Evolutionary conservation across 2,888 invertebrate species (phyloP).

Genomic region (Drosophila silvestris): DNA sequence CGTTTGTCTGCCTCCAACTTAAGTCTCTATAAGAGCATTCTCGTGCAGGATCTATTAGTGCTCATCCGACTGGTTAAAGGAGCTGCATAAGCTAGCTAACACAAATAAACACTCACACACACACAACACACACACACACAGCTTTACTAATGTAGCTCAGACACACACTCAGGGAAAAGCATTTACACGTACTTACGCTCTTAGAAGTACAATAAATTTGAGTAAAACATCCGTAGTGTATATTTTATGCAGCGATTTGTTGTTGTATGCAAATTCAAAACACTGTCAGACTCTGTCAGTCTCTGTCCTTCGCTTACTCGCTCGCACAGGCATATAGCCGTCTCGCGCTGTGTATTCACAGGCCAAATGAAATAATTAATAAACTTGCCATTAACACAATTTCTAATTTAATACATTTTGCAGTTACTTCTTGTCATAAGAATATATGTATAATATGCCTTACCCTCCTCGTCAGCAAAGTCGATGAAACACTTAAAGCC

Average conservation of each 20-base stretch:
- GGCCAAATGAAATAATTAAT: slow-evolving; percentile 71
- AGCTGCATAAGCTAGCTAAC: slow-evolving; percentile 24
- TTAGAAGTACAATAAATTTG: slow-evolving; percentile 61
- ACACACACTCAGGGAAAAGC: slow-evolving; percentile 2
- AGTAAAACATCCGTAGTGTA: slow-evolving; percentile 46
- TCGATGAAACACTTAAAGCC: slow-evolving; percentile 36
- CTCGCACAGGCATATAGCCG: background rate
- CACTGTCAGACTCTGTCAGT: background rate
- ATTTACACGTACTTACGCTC: slow-evolving; percentile 15
- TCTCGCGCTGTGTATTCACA: slow-evolving; percentile 25
- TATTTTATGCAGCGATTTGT: slow-evolving; percentile 38
- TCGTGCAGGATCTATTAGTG: slow-evolving; percentile 28
- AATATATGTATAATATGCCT: slow-evolving; percentile 49
- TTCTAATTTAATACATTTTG: slow-evolving; percentile 60
- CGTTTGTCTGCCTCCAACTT: background rate
- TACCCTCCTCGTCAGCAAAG: background rate
- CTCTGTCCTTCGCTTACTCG: background rate
- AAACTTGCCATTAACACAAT: slow-evolving; percentile 64
- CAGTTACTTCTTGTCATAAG: slow-evolving; percentile 43
- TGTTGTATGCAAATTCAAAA: slow-evolving; percentile 40
- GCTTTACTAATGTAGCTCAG: slow-evolving; percentile 8
- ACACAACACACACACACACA: slow-evolving; percentile 1
- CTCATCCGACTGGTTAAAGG: slow-evolving; percentile 29
- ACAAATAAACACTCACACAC: background rate
- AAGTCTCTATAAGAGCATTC: slow-evolving; percentile 2